Base-by-base conservation (phyloP, 2,113 vertebrate species). In the Caracal caracal region DNA sequence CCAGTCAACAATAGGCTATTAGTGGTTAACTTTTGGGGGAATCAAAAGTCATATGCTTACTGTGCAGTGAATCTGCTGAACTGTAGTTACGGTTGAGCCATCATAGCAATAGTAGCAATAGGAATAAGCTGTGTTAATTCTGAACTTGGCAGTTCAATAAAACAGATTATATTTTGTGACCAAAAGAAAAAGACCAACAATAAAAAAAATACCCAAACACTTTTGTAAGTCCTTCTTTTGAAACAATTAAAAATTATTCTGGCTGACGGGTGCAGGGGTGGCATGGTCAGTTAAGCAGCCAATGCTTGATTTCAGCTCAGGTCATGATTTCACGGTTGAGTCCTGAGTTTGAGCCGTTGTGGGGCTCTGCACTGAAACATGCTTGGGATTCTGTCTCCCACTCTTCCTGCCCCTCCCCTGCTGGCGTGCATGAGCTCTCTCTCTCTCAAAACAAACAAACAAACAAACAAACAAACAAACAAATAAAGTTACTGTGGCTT, bases 201-300 rank as follows among this genome's bases (percentile, higher is more conserved):
- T 15, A 35, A 89, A 66, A 66, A 75, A 37, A 43, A 20, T 3
- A 11, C 43, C 24, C 35, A 71, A 81, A n/a, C 26, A 90, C 33
- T 81, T 88, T 30, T 51, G 19, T 71, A n/a, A 80, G 30, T 43
- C 51, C 20, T 43, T 15, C 3, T 83, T 90, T 84, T 68, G 33
- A 33, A 35, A 88, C 20, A 88, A 71, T 76, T 93, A 35, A 87
- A 94, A 97, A 47, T 87, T 83, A 87, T 15, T 79, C 47, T 68
- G 66, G 10, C 24, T 82, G 66, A 59, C 20, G 6, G 20, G 56
- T 59, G 56, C 56, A 3, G 20, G 56, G 56, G 20, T 59, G 56
- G 56, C 20, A 20, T 20, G 22, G 56, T 59, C 7, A 17, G 56
- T 59, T 59, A 59, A 59, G 20, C 17, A 20, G 8, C 56, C 1